Evolutionary conservation across 2,113 vertebrate species (phyloP).

Genomic region (Merops nubicus): DNA sequence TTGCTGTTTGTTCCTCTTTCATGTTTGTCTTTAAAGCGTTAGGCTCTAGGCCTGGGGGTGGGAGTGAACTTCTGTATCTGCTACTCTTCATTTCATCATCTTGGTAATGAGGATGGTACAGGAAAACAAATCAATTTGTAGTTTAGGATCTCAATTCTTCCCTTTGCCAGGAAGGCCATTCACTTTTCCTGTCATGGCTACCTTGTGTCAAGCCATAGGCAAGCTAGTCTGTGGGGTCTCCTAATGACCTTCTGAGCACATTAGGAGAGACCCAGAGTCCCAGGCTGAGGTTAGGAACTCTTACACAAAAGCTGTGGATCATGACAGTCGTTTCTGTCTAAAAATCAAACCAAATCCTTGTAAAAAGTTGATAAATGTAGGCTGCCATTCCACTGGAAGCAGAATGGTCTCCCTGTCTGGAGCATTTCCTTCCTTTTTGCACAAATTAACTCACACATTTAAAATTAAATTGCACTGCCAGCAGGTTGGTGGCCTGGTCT

Average conservation of each 20-base stretch:
- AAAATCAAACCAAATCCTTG: background rate
- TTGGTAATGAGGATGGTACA: background rate
- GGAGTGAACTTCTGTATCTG: conserved; percentile 14
- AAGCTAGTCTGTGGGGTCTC: background rate
- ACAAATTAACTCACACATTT: background rate
- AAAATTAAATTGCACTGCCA: background rate
- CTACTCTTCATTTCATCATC: background rate
- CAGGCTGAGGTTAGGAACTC: background rate
- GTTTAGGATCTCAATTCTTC: background rate
- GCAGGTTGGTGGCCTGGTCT: background rate
- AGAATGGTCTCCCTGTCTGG: background rate
- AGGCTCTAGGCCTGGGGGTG: background rate
- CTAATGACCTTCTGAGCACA: background rate
- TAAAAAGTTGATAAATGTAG: background rate
- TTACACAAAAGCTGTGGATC: background rate
- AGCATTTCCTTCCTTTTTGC: background rate
- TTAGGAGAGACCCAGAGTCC: background rate
- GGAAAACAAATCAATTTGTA: background rate
- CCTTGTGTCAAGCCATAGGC: background rate
- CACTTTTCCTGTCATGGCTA: background rate
- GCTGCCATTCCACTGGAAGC: background rate
- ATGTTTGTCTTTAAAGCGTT: conserved; percentile 46
- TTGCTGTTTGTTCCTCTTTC: conserved; percentile 33
- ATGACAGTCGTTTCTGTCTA: background rate
- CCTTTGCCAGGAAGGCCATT: background rate